phyloP scores from a whole-genome alignment of 2,113 vertebrate genomes.

The Gracilinanus agilis region DNA sequence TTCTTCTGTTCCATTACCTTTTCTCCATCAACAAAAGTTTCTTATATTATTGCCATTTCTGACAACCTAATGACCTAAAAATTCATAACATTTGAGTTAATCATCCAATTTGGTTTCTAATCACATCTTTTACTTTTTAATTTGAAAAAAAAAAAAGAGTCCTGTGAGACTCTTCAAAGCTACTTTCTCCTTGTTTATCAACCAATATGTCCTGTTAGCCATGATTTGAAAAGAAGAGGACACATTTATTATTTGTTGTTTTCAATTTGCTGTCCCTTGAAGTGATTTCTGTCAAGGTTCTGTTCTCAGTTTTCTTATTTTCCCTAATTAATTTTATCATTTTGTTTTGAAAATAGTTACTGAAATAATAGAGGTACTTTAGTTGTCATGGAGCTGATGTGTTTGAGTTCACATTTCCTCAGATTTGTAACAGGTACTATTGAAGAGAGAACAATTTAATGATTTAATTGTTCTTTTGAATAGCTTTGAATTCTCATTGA shows the following conservation, averaged over 20 bases:
- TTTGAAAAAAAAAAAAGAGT: background rate
- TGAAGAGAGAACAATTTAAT: conserved; percentile 54
- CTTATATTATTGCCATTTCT: background rate
- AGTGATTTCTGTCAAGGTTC: conserved; percentile 49
- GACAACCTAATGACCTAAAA: background rate
- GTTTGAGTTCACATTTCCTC: conserved; percentile 61
- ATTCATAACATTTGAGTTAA: background rate
- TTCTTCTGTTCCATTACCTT: background rate
- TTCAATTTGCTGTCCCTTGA: conserved; percentile 60
- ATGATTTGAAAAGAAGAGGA: conserved; percentile 55
- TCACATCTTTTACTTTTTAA: conserved; percentile 56
- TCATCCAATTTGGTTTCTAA: conserved; percentile 41
- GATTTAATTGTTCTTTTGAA: conserved; percentile 63
- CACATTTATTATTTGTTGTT: conserved; percentile 59
- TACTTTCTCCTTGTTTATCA: conserved; percentile 41
- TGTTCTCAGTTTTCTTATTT: conserved; percentile 42
- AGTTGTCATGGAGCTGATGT: conserved; percentile 55
- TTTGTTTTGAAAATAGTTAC: conserved; percentile 73
- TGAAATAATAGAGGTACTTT: conserved; percentile 55
- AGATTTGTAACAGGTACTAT: conserved; percentile 41
- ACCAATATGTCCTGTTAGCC: conserved; percentile 38
- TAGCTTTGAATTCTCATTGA: conserved; percentile 51
- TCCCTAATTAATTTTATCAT: conserved; percentile 61
- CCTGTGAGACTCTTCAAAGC: background rate
- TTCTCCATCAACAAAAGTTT: background rate